A percentile compares a stretch with the other conserved stretches of the same genome.
Evolutionary conservation across 2,888 invertebrate species (phyloP).

Genomic region (Tenodera sinensis): DNA sequence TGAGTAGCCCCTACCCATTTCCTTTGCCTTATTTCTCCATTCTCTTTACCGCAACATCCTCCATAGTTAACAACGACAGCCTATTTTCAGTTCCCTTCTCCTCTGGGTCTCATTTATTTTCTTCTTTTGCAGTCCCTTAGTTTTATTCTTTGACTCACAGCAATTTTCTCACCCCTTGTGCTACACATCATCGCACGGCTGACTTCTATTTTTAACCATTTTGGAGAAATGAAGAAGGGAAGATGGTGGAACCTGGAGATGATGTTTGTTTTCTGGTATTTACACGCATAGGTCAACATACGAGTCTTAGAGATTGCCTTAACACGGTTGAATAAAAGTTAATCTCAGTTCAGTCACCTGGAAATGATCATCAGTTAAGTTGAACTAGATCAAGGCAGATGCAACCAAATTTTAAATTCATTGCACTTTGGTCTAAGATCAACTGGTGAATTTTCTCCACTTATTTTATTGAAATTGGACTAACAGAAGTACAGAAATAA

Average conservation of each 20-base stretch:
- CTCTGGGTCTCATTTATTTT: constrained; percentile 15
- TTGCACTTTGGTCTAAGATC: too few species aligned
- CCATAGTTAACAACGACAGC: constrained; percentile 9
- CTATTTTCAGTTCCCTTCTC: neutral
- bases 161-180: constrained; percentile 9
- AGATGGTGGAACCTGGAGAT: neutral
- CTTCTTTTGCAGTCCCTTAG: neutral
- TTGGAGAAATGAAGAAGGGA: neutral
- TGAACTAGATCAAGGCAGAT: too few species aligned
- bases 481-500: too few species aligned
- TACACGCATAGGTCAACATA: neutral
- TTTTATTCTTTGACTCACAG: constrained; percentile 14
- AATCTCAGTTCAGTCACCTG: too few species aligned
- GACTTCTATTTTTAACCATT: neutral
- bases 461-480: too few species aligned
- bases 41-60: neutral
- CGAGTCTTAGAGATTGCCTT: too few species aligned
- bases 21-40: neutral
- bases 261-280: neutral
- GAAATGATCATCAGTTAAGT: too few species aligned
- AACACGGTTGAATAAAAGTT: too few species aligned
- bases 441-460: too few species aligned
- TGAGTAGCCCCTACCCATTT: neutral
- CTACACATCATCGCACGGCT: neutral
- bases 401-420: too few species aligned